Percentiles rank a stretch among this genome's conserved stretches.
These are phyloP conservation scores for Spicauda simplicius DNA, from an alignment of 2,888 invertebrate genomes.

Conservation along the genomic window DNA sequence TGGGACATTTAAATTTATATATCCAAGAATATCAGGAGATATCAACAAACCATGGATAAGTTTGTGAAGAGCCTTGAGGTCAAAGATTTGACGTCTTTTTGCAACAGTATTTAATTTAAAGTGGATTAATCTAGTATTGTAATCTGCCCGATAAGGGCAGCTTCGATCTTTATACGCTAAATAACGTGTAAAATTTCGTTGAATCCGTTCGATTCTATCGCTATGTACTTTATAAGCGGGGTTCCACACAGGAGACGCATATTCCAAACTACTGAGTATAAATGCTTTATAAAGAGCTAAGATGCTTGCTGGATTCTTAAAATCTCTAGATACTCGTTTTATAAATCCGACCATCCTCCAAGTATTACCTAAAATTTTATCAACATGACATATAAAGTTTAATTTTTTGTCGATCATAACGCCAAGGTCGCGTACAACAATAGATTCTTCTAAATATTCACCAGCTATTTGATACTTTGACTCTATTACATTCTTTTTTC, in stretches of 20 bases:
- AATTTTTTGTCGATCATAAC: constrained; percentile 7
- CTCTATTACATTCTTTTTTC: neutral
- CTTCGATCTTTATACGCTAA: neutral
- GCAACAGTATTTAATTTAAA: constrained; percentile 5
- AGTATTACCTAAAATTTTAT: neutral
- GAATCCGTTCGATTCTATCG: neutral
- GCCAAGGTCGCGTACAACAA: constrained; percentile 3
- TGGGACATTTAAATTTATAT: no score
- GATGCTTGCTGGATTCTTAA: neutral
- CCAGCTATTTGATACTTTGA: neutral
- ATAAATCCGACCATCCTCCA: no score
- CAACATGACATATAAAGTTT: constrained; percentile 5
- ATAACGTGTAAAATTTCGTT: no score
- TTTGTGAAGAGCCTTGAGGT: constrained; percentile 1
- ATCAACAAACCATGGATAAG: constrained; percentile 5
- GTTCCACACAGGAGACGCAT: neutral
- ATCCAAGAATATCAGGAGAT: neutral
- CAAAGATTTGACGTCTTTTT: constrained; percentile 2
- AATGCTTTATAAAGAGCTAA: neutral
- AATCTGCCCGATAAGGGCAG: constrained; percentile 3
- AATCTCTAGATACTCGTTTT: neutral
- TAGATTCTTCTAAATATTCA: neutral
- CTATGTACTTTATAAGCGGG: neutral
- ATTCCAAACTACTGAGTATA: neutral
- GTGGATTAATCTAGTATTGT: neutral